Conservation (phyloP, 2,888 invertebrate species). For the Drosophila nr. medialis region DNA sequence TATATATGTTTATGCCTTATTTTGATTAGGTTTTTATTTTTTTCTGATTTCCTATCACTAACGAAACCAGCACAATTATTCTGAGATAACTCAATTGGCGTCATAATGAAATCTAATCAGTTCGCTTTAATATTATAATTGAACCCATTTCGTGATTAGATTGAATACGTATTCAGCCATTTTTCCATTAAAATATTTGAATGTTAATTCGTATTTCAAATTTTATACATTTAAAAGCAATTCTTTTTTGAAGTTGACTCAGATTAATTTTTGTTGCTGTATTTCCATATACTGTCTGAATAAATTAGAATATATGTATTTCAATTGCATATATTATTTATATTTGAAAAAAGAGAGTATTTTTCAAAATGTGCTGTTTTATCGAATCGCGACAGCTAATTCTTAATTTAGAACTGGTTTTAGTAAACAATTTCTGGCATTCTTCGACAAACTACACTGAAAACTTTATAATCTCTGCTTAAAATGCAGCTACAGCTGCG, state of each 20-base stretch:
- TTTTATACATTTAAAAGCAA: not conserved
- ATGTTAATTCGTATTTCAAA: not conserved
- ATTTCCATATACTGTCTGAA: not conserved
- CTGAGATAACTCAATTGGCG: not conserved
- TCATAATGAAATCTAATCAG: conserved; percentile 2
- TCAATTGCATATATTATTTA: not conserved
- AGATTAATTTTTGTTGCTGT: not conserved
- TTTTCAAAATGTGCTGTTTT: not conserved
- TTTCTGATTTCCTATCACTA: not conserved
- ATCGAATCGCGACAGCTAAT: not conserved
- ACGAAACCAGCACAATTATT: not conserved
- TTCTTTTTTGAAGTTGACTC: not conserved
- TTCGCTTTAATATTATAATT: not conserved
- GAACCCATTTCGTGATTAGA: not conserved
- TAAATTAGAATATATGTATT: not conserved
- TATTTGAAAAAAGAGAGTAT: not conserved
- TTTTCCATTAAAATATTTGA: not conserved
- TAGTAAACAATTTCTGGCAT: not conserved
- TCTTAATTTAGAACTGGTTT: conserved; percentile 8
- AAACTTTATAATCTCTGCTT: conserved; percentile 4
- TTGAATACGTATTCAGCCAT: not conserved
- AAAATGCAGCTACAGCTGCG: conserved; percentile 21
- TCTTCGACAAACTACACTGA: not conserved
- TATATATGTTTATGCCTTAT: not conserved
- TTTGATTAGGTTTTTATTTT: not conserved